These are phyloP conservation scores for Plutella xylostella DNA, from an alignment of 2,888 invertebrate genomes.

Conservation along the genomic window DNA sequence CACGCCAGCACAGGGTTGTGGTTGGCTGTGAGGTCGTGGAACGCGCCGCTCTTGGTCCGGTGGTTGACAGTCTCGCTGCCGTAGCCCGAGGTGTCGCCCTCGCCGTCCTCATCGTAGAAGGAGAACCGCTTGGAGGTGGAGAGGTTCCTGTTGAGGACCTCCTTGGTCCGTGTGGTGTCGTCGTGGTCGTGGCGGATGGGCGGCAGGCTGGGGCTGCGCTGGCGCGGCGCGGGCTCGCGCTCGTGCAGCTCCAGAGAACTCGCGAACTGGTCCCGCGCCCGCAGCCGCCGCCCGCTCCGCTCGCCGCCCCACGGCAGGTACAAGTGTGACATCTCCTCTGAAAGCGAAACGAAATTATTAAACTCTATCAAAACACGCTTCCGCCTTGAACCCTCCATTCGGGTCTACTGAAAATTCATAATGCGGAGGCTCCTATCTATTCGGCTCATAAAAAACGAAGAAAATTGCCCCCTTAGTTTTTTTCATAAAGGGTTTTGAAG, in stretches of 20 bases:
- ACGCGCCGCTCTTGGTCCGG: slow-evolving; percentile 35
- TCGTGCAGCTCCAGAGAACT: slow-evolving; percentile 59
- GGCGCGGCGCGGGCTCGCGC: slow-evolving; percentile 51
- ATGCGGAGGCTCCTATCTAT: neutral
- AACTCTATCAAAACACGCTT: too few relatives aligned
- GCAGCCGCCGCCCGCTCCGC: slow-evolving; percentile 49
- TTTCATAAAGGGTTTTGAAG: slow-evolving; percentile 45
- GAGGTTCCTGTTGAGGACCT: slow-evolving; percentile 43
- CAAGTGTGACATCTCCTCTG: slow-evolving; percentile 86
- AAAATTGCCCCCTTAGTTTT: slow-evolving; percentile 37
- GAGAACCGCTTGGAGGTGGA: slow-evolving; percentile 56
- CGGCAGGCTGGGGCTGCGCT: slow-evolving; percentile 76
- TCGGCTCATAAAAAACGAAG: slow-evolving; percentile 29
- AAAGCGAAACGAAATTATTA: slow-evolving; percentile 30
- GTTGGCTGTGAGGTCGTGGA: slow-evolving; percentile 28
- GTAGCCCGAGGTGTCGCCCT: slow-evolving; percentile 86
- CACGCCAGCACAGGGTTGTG: slow-evolving; percentile 51
- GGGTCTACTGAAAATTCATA: too few relatives aligned
- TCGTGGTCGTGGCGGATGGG: slow-evolving; percentile 68
- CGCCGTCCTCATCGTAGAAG: slow-evolving; percentile 67
- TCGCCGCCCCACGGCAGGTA: slow-evolving; percentile 81
- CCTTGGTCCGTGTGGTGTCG: slow-evolving; percentile 34
- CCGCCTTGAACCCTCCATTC: too few relatives aligned
- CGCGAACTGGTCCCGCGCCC: slow-evolving; percentile 59
- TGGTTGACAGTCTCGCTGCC: slow-evolving; percentile 80